A percentile compares a stretch with the other conserved stretches of the same genome.
Evolutionary conservation across 1,140 invertebrate genomes (phyloP).

Genomic region (Carcinoscorpius rotundicauda): DNA sequence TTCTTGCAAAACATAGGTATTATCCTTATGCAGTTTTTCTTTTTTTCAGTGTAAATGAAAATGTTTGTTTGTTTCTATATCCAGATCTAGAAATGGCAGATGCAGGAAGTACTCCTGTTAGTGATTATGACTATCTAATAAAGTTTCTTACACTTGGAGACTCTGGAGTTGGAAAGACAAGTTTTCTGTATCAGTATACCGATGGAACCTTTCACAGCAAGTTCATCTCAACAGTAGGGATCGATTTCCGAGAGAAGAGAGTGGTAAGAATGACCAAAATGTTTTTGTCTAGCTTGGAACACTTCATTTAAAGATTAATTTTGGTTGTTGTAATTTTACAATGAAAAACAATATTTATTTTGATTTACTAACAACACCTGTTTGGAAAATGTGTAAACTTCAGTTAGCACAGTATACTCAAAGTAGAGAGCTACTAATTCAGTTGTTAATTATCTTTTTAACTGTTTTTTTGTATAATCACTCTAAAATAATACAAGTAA

Average conservation of each 20-base stretch:
- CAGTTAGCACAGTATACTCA: no score
- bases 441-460: no score
- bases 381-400: neutral
- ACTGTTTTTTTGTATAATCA: no score
- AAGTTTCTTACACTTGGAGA: conserved; percentile 91
- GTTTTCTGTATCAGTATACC: conserved; percentile 88
- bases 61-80: neutral
- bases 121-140: conserved; percentile 91
- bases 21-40: no score
- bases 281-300: conserved; percentile 10
- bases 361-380: neutral
- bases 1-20: no score
- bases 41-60: no score
- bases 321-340: neutral
- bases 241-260: conserved; percentile 93
- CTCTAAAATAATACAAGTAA: no score
- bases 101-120: conserved; percentile 8
- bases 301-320: conserved; percentile 11
- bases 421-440: no score
- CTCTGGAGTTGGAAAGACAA: conserved; percentile 86
- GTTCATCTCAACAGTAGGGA: conserved; percentile 95
- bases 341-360: neutral
- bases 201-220: conserved; percentile 80
- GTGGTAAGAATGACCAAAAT: conserved; percentile 49
- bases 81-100: conserved; percentile 17